phyloP scores from a whole-genome alignment of 2,888 invertebrate genomes.

The Apoderus coryli region DNA sequence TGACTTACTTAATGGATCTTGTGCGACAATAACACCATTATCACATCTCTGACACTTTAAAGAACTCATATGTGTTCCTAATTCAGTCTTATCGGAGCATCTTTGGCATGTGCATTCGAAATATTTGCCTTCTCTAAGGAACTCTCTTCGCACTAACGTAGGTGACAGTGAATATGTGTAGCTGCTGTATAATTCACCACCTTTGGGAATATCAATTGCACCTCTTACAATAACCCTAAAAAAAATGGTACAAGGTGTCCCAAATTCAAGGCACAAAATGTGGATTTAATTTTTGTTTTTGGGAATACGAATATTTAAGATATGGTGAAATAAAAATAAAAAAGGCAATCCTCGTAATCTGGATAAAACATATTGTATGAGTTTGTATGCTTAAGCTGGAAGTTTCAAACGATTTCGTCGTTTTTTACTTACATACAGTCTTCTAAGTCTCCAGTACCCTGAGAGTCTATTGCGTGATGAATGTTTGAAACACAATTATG shows the following conservation, averaged over 20 bases:
- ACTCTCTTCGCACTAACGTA: slow-evolving; percentile 53
- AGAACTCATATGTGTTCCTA: slow-evolving; percentile 65
- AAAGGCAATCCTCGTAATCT: too few species aligned
- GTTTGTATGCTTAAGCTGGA: too few species aligned
- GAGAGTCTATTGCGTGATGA: slow-evolving; percentile 49
- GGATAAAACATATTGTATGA: too few species aligned
- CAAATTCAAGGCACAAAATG: too few species aligned
- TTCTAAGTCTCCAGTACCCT: slow-evolving; percentile 28
- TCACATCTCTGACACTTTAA: slow-evolving; percentile 67
- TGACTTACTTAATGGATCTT: slow-evolving; percentile 49
- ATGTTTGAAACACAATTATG: slow-evolving; percentile 76
- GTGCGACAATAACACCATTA: slow-evolving; percentile 49
- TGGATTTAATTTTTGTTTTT: too few species aligned
- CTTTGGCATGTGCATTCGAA: slow-evolving; percentile 63
- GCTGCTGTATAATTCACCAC: slow-evolving; percentile 51
- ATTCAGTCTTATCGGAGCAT: slow-evolving; percentile 66
- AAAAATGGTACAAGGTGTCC: too few species aligned
- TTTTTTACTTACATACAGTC: slow-evolving; percentile 36
- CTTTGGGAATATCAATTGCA: slow-evolving; percentile 47
- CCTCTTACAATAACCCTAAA: slow-evolving; percentile 54
- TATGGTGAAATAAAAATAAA: too few species aligned
- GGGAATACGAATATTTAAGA: too few species aligned
- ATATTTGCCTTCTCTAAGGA: slow-evolving; percentile 59
- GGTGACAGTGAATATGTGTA: slow-evolving; percentile 66
- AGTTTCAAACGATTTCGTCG: too few species aligned